These are phyloP conservation scores for Neodiprion pinetum DNA, from an alignment of 1,140 invertebrate genomes.

Conservation along the genomic window DNA sequence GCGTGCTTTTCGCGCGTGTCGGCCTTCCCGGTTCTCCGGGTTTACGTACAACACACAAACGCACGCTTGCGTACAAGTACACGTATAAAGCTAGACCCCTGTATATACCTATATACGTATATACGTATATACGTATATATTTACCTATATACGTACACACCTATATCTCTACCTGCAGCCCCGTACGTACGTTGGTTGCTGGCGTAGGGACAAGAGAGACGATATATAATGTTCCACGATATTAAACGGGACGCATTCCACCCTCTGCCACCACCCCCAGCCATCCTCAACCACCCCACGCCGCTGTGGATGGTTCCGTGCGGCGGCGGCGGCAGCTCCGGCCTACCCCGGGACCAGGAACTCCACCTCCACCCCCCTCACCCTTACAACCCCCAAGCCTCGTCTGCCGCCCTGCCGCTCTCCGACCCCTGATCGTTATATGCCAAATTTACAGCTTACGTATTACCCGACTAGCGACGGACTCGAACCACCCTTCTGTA, in stretches of 20 bases:
- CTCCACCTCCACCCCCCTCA: slow-evolving; percentile 7
- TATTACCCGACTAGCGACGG: slow-evolving; percentile 15
- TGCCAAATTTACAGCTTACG: slow-evolving; percentile 57
- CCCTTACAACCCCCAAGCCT: background rate
- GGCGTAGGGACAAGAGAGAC: slow-evolving; percentile 54
- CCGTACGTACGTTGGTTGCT: slow-evolving; percentile 16
- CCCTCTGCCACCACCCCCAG: slow-evolving; percentile 27
- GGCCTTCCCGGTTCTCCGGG: slow-evolving; percentile 17
- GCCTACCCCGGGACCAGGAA: slow-evolving; percentile 14
- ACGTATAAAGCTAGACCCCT: background rate
- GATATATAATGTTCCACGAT: slow-evolving; percentile 64
- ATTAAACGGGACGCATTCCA: slow-evolving; percentile 64
- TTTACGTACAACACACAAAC: slow-evolving; percentile 11
- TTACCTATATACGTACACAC: background rate
- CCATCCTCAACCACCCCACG: slow-evolving; percentile 44
- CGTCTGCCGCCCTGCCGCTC: background rate
- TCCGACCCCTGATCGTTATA: slow-evolving; percentile 49
- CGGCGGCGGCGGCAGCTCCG: slow-evolving; percentile 18
- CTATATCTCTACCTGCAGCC: slow-evolving; percentile 6
- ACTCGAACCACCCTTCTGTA: background rate
- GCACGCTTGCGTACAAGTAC: slow-evolving; percentile 13
- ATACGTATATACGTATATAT: background rate
- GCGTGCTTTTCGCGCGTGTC: slow-evolving; percentile 14
- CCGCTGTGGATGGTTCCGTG: slow-evolving; percentile 55
- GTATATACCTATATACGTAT: background rate